Conservation (phyloP, 1,140 invertebrate species). For the Helicorthomorpha holstii region DNA sequence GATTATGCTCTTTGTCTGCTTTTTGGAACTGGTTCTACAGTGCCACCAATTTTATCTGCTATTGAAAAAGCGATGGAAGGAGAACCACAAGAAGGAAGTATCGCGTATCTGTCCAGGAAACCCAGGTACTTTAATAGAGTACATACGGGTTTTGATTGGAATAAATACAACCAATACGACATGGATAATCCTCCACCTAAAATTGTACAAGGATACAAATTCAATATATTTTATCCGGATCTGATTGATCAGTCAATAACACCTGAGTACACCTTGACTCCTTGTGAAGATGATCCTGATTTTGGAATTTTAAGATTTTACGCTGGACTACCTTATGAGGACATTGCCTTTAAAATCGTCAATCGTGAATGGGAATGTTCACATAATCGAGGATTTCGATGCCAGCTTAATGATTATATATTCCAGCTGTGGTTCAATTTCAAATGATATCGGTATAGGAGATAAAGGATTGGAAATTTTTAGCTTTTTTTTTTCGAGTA, state of each 20-base stretch:
- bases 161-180: conserved; percentile 99
- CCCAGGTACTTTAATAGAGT: conserved; percentile 92
- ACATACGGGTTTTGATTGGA: conserved; percentile 92
- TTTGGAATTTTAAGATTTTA: conserved; percentile 90
- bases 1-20: conserved; percentile 39
- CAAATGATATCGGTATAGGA: conserved; percentile 87
- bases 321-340: conserved; percentile 96
- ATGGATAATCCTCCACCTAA: conserved; percentile 99
- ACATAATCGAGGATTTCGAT: conserved; percentile 91
- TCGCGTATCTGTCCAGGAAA: conserved; percentile 91
- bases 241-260: conserved; percentile 88
- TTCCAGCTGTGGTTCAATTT: conserved; percentile 99
- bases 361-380: conserved; percentile 99
- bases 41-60: too few species aligned
- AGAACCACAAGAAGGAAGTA: too few species aligned
- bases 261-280: conserved; percentile 84
- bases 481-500: too few species aligned
- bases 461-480: too few species aligned
- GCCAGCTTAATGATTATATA: conserved; percentile 98
- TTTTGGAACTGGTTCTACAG: conserved; percentile 35
- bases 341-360: conserved; percentile 99
- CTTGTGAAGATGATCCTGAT: conserved; percentile 79
- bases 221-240: conserved; percentile 99
- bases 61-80: too few species aligned
- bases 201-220: conserved; percentile 99